Percentiles rank a stretch among this genome's conserved stretches.
Conservation (phyloP, 2,797 vertebrate species). For the Eidolon dupreanum region DNA sequence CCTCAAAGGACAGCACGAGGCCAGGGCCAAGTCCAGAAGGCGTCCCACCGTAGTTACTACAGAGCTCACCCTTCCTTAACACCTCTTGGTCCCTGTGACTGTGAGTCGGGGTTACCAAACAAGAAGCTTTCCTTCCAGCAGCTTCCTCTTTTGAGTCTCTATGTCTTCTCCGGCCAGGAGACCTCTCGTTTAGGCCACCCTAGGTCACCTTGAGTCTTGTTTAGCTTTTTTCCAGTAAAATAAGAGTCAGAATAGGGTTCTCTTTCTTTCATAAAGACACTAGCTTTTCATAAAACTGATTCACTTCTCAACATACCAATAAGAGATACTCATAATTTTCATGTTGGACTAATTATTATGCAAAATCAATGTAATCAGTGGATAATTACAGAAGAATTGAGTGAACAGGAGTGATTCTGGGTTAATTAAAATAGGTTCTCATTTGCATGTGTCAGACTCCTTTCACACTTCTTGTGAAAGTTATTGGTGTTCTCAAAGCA, state of each 20-base stretch:
- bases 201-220: background rate
- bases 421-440: slow-evolving; percentile 49
- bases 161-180: background rate
- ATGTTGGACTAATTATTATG: background rate
- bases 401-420: slow-evolving; percentile 1
- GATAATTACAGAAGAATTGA: background rate
- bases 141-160: background rate
- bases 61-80: background rate
- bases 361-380: background rate
- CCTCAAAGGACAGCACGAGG: background rate
- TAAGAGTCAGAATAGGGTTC: background rate
- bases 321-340: background rate
- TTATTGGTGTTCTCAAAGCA: background rate
- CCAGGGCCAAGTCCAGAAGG: background rate
- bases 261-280: background rate
- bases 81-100: background rate
- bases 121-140: background rate
- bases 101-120: background rate
- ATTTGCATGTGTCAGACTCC: background rate
- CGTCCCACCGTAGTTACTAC: background rate
- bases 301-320: background rate
- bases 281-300: background rate
- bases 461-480: background rate
- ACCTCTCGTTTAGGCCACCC: background rate
- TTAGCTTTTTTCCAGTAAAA: background rate